phyloP scores from a whole-genome alignment of 2,888 invertebrate genomes.

The Epinotia brunnichana region DNA sequence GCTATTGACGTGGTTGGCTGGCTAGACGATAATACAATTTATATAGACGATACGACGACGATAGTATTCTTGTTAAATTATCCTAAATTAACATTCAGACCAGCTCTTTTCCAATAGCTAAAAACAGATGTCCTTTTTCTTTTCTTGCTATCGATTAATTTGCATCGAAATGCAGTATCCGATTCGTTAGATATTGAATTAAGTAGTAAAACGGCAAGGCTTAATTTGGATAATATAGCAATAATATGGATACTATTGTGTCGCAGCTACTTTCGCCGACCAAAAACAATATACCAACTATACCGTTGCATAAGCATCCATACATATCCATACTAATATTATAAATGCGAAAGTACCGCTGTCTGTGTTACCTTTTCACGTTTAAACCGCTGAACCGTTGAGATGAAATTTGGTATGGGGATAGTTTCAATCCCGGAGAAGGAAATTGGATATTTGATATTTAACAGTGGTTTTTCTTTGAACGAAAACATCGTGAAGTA shows the following conservation, averaged over 20 bases:
- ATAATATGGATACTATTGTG: neutral
- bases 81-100: neutral
- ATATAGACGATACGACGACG: no score
- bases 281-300: neutral
- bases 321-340: neutral
- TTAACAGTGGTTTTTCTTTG: no score
- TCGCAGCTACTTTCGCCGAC: neutral
- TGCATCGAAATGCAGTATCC: neutral
- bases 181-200: neutral
- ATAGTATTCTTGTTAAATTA: neutral
- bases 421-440: no score
- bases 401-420: no score
- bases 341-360: no score
- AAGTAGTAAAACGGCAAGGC: neutral
- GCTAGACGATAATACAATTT: neutral
- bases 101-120: neutral
- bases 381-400: no score
- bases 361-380: no score
- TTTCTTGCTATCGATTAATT: neutral
- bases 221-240: slow-evolving; percentile 6
- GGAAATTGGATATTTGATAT: no score
- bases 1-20: neutral
- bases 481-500: no score
- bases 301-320: neutral
- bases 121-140: neutral